Conservation (phyloP, 2,797 vertebrate genomes). For the Leptatherina wallacei region DNA sequence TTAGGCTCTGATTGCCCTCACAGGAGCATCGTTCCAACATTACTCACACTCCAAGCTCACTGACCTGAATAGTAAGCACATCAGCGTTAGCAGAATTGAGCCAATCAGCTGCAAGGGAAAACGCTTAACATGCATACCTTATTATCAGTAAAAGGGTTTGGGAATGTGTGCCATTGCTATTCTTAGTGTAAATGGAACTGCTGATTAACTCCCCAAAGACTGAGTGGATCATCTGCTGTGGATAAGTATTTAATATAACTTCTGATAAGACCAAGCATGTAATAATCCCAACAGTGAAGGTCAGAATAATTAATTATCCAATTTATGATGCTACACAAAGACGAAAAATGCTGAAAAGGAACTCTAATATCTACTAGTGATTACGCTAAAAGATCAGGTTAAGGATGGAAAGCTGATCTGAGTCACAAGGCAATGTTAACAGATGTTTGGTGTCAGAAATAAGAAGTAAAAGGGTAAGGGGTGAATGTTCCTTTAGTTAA, state of each 20-base stretch:
- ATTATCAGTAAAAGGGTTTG: constrained; percentile 65
- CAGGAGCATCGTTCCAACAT: constrained; percentile 49
- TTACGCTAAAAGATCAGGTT: constrained; percentile 38
- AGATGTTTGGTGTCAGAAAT: constrained; percentile 32
- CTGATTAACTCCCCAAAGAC: constrained; percentile 37
- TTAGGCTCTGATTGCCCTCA: constrained; percentile 40
- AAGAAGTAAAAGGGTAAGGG: constrained; percentile 50
- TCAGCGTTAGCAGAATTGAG: constrained; percentile 68
- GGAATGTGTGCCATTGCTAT: constrained; percentile 76
- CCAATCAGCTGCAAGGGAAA: constrained; percentile 71
- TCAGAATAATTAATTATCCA: not conserved
- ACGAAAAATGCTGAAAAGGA: constrained; percentile 2
- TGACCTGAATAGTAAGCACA: constrained; percentile 80
- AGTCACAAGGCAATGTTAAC: constrained; percentile 57
- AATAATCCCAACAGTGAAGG: constrained; percentile 11
- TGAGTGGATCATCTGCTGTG: constrained; percentile 35
- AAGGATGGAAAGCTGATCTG: constrained; percentile 43
- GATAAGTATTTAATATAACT: constrained; percentile 18
- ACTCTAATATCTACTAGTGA: not conserved
- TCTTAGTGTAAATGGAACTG: constrained; percentile 58
- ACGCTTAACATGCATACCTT: constrained; percentile 71
- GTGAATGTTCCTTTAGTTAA: constrained; percentile 58
- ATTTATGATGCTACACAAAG: not conserved
- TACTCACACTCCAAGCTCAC: constrained; percentile 72
- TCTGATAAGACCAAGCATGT: not conserved